Base-by-base conservation (phyloP, 1,140 invertebrate species). In the Monomorium pharaonis region DNA sequence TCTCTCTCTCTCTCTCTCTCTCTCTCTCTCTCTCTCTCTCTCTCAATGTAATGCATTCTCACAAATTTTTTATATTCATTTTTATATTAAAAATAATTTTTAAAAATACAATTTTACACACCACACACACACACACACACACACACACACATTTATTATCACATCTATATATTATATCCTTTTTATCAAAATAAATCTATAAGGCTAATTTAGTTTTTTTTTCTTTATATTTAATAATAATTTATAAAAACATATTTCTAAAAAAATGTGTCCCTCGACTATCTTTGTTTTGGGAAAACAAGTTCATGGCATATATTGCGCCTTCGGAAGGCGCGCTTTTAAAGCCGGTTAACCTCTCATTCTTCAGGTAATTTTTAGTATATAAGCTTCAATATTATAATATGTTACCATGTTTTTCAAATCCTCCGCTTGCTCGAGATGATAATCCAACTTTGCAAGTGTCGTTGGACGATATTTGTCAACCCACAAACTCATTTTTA, bases 401-500 rank as follows among this genome's bases (percentile, higher is more conserved):
- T 47, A 47, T 47, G 16, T 90, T 95, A 97, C 98, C 89, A 99
- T 95, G 94, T 98, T 98, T 93, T 97, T 98, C 24, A 99, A 95
- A 93, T 98, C 97, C 63, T 96, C 94, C 0, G 98, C 98, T 96
- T 99, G 98, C n/a, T 98, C 96, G 92, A 97, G 97, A 92, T 99
- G 99, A 94, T 97, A 99, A 95, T 99, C 98, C n/a, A 99, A 94
- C 91, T 99, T 98, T 65, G 95, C 94, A 18, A 99, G 95, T 91
- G 97, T 97, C 88, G 96, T 98, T 2, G 99, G 99, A 18, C 99
- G 96, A 95, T 99, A 98, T 96, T 99, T 99, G 95, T 99, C 99
- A 42, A 99, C 98, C 98, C 98, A 99, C 10, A 99, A 95, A 96
- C 97, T 97, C 98, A 99, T 90, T 30, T 37, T 21, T 10, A 47